A percentile compares a stretch with the other conserved stretches of the same genome.
These are phyloP conservation scores for Andricus quercusramuli DNA, from an alignment of 2,888 invertebrate genomes.

Conservation along the genomic window DNA sequence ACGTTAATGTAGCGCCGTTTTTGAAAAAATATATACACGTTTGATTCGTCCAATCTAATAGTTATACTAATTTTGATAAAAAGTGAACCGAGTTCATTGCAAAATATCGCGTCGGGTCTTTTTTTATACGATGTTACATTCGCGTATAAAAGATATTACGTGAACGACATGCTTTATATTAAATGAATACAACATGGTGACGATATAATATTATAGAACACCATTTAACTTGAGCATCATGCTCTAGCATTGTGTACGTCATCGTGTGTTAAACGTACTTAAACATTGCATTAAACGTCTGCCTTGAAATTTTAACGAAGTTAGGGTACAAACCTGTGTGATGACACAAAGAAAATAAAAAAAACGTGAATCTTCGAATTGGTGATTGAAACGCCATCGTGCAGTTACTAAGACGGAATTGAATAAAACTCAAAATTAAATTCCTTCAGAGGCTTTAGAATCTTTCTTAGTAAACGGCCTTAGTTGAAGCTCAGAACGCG, in stretches of 20 bases:
- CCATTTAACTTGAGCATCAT: not conserved
- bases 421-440: not conserved
- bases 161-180: not conserved
- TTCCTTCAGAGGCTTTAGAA: not conserved
- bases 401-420: not conserved
- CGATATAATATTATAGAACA: not conserved
- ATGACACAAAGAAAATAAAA: not conserved
- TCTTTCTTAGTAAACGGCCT: not conserved
- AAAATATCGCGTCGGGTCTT: not conserved
- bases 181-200: not conserved
- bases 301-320: not conserved
- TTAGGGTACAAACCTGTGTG: conserved; percentile 7
- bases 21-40: not conserved
- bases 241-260: not conserved
- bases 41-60: not conserved
- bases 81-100: not conserved
- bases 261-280: conserved; percentile 4
- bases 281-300: not conserved
- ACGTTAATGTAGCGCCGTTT: conserved; percentile 20
- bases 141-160: not conserved
- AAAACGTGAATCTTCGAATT: not conserved
- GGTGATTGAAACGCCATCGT: not conserved
- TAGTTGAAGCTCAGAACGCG: not conserved
- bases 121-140: conserved; percentile 3
- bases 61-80: not conserved